Evolutionary conservation across 35 echinoderm and acorn worm species (phyloP).

Genomic region (Chiridota heheva): DNA sequence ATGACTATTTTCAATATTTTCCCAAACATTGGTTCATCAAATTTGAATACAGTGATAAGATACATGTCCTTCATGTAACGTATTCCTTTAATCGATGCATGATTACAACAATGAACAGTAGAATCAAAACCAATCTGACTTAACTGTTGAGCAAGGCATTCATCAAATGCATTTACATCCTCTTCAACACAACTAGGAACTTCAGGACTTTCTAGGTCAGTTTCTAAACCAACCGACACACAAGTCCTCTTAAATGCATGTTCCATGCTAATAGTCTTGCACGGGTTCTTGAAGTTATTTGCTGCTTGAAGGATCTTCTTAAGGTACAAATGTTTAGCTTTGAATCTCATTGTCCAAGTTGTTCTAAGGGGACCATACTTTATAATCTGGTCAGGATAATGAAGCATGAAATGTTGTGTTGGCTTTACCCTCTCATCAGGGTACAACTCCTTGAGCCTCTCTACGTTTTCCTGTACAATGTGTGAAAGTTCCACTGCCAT

Average conservation of each 20-base stretch:
- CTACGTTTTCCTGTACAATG: constrained; percentile 15
- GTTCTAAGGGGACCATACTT: constrained; percentile 44
- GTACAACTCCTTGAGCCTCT: constrained; percentile 10
- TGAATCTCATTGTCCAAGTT: constrained; percentile 44
- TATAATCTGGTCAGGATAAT: constrained; percentile 41
- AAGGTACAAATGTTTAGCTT: constrained; percentile 42
- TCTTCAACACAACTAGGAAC: neutral
- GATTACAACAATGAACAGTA: constrained; percentile 9
- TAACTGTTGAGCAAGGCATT: neutral
- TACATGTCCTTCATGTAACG: constrained; percentile 2
- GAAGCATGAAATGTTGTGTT: constrained; percentile 43
- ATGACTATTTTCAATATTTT: constrained; percentile 21
- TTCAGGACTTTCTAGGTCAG: neutral
- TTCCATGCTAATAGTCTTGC: constrained; percentile 9
- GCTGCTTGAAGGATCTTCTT: constrained; percentile 11
- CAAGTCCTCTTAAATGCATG: constrained; percentile 19
- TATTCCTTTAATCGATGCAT: constrained; percentile 30
- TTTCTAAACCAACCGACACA: neutral
- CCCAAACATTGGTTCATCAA: constrained; percentile 38
- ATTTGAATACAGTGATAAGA: neutral
- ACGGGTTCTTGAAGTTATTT: constrained; percentile 46
- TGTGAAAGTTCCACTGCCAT: constrained; percentile 12
- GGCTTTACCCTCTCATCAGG: constrained; percentile 36
- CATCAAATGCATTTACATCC: neutral
- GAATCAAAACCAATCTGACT: neutral